Percentiles rank a stretch among this genome's conserved stretches.
phyloP scores from a whole-genome alignment of 2,888 invertebrate species.

The Ectropis crepuscularia region DNA sequence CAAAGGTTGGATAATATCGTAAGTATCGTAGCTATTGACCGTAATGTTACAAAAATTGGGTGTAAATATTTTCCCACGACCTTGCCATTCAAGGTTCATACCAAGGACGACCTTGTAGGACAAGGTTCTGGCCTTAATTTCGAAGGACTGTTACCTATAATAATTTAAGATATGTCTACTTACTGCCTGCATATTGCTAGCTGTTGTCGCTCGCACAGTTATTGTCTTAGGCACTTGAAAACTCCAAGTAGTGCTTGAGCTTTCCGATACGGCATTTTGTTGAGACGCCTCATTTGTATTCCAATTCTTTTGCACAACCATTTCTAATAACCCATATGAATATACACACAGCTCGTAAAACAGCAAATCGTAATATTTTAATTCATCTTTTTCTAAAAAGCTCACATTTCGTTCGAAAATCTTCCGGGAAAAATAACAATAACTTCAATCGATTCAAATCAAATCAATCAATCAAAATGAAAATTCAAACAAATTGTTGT shows the following conservation, averaged over 20 bases:
- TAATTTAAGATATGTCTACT: conserved; percentile 29
- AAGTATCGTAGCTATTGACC: not conserved
- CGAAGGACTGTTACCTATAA: conserved; percentile 24
- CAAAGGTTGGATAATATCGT: not conserved
- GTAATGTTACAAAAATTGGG: not conserved
- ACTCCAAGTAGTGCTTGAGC: conserved; percentile 65
- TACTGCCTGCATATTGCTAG: conserved; percentile 71
- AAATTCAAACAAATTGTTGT: too few species aligned
- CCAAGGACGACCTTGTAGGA: conserved; percentile 38
- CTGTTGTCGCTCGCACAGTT: conserved; percentile 58
- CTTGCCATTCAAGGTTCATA: conserved; percentile 32
- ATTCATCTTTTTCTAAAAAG: conserved; percentile 37
- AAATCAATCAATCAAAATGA: too few species aligned
- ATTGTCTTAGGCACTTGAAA: conserved; percentile 71
- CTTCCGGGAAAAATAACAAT: not conserved
- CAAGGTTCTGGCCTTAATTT: conserved; percentile 33
- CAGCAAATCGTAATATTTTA: conserved; percentile 32
- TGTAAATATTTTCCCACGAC: conserved; percentile 30
- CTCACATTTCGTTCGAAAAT: not conserved
- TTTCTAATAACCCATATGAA: conserved; percentile 54
- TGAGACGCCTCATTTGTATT: conserved; percentile 65
- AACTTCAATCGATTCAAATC: too few species aligned
- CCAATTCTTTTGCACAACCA: conserved; percentile 80
- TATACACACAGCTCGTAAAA: conserved; percentile 38
- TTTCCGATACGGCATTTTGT: conserved; percentile 61